A percentile compares a stretch with the other conserved stretches of the same genome.
Evolutionary conservation across 2,888 invertebrate genomes (phyloP).

Genomic region (Phyllotreta cruciferae): DNA sequence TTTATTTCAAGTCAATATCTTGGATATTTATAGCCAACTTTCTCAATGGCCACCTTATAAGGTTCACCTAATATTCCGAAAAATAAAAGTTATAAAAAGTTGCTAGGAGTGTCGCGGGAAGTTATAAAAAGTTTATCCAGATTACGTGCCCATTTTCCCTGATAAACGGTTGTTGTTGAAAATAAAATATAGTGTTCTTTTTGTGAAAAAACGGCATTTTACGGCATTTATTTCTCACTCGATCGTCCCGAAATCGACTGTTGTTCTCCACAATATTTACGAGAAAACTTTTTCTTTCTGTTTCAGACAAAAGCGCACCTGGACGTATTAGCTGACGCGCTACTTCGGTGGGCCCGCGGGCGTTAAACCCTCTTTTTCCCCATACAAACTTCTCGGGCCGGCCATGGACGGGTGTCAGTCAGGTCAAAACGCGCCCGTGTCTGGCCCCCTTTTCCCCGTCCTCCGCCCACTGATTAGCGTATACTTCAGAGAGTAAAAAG

Average conservation of each 20-base stretch:
- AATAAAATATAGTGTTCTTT: slow-evolving; percentile 4
- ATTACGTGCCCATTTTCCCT: slow-evolving; percentile 2
- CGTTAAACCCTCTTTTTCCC: slow-evolving; percentile 66
- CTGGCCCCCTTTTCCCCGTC: slow-evolving; percentile 37
- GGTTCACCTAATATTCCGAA: neutral
- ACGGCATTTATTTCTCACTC: neutral
- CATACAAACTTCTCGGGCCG: slow-evolving; percentile 39
- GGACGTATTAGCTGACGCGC: slow-evolving; percentile 92
- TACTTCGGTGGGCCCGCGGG: slow-evolving; percentile 92
- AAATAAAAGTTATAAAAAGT: neutral
- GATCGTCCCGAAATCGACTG: neutral
- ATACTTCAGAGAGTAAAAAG: slow-evolving; percentile 61
- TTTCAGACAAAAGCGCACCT: slow-evolving; percentile 94
- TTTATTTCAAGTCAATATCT: too few species aligned
- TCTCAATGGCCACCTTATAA: too few species aligned
- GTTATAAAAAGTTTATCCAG: neutral
- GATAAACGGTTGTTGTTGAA: slow-evolving; percentile 6
- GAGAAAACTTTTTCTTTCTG: slow-evolving; percentile 47
- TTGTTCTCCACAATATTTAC: neutral
- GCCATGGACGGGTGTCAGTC: slow-evolving; percentile 54
- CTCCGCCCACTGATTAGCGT: slow-evolving; percentile 55
- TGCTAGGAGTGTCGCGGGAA: neutral
- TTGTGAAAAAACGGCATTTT: neutral
- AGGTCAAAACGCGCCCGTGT: slow-evolving; percentile 55
- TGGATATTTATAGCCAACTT: too few species aligned